Evolutionary conservation across 2,113 vertebrate species (phyloP).

Genomic region (Podilymbus podiceps): DNA sequence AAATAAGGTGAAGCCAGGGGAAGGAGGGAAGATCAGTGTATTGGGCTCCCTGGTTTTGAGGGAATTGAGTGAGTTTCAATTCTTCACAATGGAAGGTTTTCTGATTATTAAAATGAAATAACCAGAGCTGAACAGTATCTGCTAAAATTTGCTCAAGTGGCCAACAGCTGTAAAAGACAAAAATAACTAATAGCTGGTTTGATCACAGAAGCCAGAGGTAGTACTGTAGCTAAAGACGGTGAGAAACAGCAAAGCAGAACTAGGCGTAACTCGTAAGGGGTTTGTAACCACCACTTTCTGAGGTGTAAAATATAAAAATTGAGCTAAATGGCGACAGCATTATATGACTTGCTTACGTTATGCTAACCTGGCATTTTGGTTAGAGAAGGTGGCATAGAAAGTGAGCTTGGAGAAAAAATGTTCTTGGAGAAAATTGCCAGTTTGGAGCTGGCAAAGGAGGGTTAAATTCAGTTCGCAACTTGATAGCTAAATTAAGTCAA

Average conservation of each 20-base stretch:
- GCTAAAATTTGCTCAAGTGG: neutral
- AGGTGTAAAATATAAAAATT: neutral
- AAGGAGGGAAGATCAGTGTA: neutral
- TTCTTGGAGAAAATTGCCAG: neutral
- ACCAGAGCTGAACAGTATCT: neutral
- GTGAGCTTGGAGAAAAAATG: neutral
- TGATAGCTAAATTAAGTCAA: neutral
- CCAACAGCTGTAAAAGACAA: neutral
- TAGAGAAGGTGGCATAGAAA: neutral
- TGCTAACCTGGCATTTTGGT: neutral
- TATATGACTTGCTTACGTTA: neutral
- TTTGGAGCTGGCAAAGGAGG: neutral
- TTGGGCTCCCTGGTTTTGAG: neutral
- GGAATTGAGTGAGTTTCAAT: fast-evolving
- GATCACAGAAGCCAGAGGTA: neutral
- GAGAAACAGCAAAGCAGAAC: neutral
- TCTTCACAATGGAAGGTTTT: neutral
- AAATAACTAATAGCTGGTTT: neutral
- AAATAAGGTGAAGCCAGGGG: neutral
- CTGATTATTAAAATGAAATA: neutral
- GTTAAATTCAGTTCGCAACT: neutral
- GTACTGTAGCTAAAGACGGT: neutral
- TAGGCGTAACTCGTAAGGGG: neutral
- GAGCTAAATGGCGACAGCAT: neutral
- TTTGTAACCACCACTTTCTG: neutral